Percentiles rank a stretch among this genome's conserved stretches.
These are phyloP conservation scores for Helostoma temminkii DNA, from an alignment of 2,797 vertebrate species.

Conservation along the genomic window DNA sequence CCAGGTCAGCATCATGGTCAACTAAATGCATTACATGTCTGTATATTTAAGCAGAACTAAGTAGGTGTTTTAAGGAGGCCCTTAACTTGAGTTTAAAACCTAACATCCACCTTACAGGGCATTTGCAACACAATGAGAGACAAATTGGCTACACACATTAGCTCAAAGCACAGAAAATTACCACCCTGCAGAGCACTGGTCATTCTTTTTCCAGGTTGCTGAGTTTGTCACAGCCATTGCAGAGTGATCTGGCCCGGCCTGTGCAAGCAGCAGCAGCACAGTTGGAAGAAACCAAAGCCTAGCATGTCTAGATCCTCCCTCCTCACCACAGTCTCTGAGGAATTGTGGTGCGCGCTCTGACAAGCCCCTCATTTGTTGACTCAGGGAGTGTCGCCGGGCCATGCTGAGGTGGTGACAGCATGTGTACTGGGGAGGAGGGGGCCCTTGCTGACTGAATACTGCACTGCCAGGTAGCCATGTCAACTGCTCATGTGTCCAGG, in stretches of 20 bases:
- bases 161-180: conserved; percentile 39
- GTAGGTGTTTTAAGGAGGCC: conserved; percentile 12
- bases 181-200: conserved; percentile 44
- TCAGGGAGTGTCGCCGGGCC: conserved; percentile 84
- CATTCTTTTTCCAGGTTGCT: conserved; percentile 37
- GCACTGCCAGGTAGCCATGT: conserved; percentile 77
- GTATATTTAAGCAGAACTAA: conserved; percentile 36
- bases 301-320: conserved; percentile 75
- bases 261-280: conserved; percentile 62
- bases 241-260: conserved; percentile 41
- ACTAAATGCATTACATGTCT: conserved; percentile 42
- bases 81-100: conserved; percentile 20
- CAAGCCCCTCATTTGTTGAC: conserved; percentile 85
- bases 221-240: conserved; percentile 39
- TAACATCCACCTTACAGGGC: conserved; percentile 9
- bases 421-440: conserved; percentile 64
- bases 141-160: conserved; percentile 38
- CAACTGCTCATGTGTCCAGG: conserved; percentile 61
- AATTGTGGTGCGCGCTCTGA: conserved; percentile 83
- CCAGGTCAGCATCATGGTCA: conserved; percentile 55
- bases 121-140: conserved; percentile 28
- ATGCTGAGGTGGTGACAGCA: conserved; percentile 82
- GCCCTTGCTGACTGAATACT: conserved; percentile 69
- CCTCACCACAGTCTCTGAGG: conserved; percentile 79
- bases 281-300: conserved; percentile 77